Evolutionary conservation across 1,140 invertebrate species (phyloP), one percentile per base, ranked within the genome.

Genomic region (Caenorhabditis tropicalis): DNA sequence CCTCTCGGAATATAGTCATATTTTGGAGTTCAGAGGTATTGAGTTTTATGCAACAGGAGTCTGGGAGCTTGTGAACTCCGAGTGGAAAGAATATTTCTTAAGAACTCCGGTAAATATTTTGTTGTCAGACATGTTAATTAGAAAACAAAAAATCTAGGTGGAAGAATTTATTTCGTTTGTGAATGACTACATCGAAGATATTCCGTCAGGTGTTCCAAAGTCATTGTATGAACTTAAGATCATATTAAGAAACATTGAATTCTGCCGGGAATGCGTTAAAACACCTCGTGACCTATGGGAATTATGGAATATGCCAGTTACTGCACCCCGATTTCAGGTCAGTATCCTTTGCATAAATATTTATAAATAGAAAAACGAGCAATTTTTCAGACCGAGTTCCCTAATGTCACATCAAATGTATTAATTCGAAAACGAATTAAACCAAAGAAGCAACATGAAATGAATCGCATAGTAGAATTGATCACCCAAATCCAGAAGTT

Each of bases 381-480:
- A n/a, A n/a, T n/a, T n/a, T n/a, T 43, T 43, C n/a, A 74, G 65
- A n/a, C 19, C 0, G 19, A 39, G 3, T 74, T 74, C 21, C 36
- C 2, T 10, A 43, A 1, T 7, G n/a, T 74, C 2, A 21, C 65
- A 6, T 74, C 65, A 9, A 74, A 39, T 31, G 36, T 4, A 46
- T 43, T 74, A 10, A 6, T 89, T 15, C 19, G 58, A 60, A 84
- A 56, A 49, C 79, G 84, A 58, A 88, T 90, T 3, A 89, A 89
- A 60, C 27, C 70, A 43, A 89, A 89, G 81, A 89, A 89, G 49
- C 58, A 88, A 36, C 89, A 89, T 46, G 88, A 89, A 85, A 85
- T 89, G 9, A 83, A 81, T 36, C 31, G 88, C 19, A 83, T 89
- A 15, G 31, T 82, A 16, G 83, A 87, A 19, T 33, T 85, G 15